A percentile compares a stretch with the other conserved stretches of the same genome.
phyloP scores from a whole-genome alignment of 2,888 invertebrate species.

The Cosmia pyralina region DNA sequence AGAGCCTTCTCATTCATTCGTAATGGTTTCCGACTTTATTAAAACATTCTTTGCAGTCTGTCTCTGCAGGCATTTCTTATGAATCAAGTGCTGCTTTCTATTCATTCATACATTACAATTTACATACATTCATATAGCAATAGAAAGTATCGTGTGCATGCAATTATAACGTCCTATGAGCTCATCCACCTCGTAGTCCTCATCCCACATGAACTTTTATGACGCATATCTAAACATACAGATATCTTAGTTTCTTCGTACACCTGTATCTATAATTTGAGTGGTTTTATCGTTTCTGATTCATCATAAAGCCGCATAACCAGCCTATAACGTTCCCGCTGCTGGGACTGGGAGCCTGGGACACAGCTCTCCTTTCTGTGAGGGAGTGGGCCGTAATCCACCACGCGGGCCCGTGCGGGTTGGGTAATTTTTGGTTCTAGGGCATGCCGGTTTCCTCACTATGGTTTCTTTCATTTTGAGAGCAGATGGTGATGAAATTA shows the following conservation, averaged over 20 bases:
- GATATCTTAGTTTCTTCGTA: conserved; percentile 28
- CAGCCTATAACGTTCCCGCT: too few species aligned
- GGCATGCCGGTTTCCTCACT: too few species aligned
- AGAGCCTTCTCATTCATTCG: conserved; percentile 19
- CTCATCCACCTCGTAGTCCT: conserved; percentile 33
- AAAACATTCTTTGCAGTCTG: conserved; percentile 44
- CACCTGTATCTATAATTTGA: conserved; percentile 21
- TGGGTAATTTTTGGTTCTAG: too few species aligned
- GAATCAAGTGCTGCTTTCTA: conserved; percentile 45
- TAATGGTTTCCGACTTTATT: conserved; percentile 29
- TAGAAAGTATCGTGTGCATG: conserved; percentile 47
- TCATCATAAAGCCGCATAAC: conserved; percentile 4
- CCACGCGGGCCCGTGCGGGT: too few species aligned
- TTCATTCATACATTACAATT: conserved; percentile 2
- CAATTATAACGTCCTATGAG: conserved; percentile 56
- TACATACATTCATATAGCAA: conserved; percentile 12
- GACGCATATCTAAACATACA: conserved; percentile 29
- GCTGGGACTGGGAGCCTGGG: too few species aligned
- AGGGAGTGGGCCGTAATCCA: too few species aligned
- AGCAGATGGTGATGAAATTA: too few species aligned
- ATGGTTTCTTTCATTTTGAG: too few species aligned
- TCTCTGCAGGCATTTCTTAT: conserved; percentile 19
- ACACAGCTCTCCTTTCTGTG: too few species aligned
- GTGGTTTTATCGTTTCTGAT: conserved; percentile 18
- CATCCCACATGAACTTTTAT: conserved; percentile 35